These are phyloP conservation scores for Auanema freiburgensis DNA, from an alignment of 2,888 invertebrate species.

Conservation along the genomic window DNA sequence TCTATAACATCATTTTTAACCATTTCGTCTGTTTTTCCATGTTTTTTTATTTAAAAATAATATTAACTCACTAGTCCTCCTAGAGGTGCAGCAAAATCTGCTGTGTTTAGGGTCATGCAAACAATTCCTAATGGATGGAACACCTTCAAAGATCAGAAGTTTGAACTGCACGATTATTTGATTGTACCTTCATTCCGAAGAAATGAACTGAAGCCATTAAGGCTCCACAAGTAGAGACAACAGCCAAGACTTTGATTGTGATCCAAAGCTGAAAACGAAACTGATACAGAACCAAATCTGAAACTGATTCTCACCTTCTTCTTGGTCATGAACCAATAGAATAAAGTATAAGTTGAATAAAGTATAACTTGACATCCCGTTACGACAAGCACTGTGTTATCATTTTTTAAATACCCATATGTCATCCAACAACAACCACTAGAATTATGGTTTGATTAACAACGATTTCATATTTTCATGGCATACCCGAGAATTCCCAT, in stretches of 20 bases:
- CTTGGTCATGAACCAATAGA: slow-evolving; percentile 63
- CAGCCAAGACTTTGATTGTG: slow-evolving; percentile 53
- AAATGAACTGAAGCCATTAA: slow-evolving; percentile 51
- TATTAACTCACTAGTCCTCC: slow-evolving; percentile 72
- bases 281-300: not conserved
- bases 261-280: slow-evolving; percentile 53
- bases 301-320: slow-evolving; percentile 51
- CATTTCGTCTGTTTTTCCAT: not conserved
- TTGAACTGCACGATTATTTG: slow-evolving; percentile 42
- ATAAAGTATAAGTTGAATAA: slow-evolving; percentile 58
- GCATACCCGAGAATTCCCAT: slow-evolving; percentile 60
- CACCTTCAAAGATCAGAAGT: slow-evolving; percentile 30
- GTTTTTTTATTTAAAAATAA: not conserved
- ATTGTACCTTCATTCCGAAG: slow-evolving; percentile 49
- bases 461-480: not conserved
- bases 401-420: slow-evolving; percentile 59
- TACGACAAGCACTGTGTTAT: slow-evolving; percentile 58
- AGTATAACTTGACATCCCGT: slow-evolving; percentile 59
- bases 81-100: slow-evolving; percentile 83
- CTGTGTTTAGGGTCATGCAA: slow-evolving; percentile 76
- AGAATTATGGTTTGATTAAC: slow-evolving; percentile 6
- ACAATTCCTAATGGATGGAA: slow-evolving; percentile 71
- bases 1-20: slow-evolving; percentile 68
- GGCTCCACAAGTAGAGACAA: slow-evolving; percentile 45
- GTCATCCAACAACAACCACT: slow-evolving; percentile 61